phyloP scores from a whole-genome alignment of 2,113 vertebrate species.

The Leptosomus discolor region DNA sequence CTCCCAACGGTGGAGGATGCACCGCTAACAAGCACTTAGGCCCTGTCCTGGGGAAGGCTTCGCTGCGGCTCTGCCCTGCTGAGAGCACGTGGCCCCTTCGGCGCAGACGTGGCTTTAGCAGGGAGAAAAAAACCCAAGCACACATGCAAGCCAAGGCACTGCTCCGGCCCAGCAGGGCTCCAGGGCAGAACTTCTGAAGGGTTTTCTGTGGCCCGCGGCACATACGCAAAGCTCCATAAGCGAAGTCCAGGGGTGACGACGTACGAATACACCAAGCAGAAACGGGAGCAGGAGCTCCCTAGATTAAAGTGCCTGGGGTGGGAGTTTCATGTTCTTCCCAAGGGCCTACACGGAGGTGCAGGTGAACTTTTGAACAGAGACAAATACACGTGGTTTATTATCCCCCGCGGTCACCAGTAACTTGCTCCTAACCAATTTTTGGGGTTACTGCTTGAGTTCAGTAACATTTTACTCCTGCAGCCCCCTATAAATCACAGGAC shows the following conservation, averaged over 20 bases:
- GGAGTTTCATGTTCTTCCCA: neutral
- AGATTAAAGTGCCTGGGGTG: neutral
- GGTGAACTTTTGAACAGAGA: neutral
- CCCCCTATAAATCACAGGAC: neutral
- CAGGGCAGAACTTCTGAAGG: neutral
- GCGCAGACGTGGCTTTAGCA: neutral
- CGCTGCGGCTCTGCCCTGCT: neutral
- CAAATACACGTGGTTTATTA: neutral
- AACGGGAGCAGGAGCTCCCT: neutral
- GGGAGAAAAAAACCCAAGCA: rapidly evolving
- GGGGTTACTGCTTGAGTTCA: neutral
- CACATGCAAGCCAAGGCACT: neutral
- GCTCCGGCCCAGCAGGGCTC: neutral
- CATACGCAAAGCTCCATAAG: neutral
- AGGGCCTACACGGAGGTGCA: neutral
- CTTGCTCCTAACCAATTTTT: neutral
- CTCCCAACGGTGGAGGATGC: neutral
- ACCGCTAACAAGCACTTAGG: neutral
- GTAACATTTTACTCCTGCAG: neutral
- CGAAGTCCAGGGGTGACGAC: neutral
- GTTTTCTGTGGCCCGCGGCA: neutral
- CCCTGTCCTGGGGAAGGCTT: neutral
- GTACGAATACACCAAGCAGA: neutral
- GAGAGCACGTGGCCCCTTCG: neutral
- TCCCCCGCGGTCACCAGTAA: neutral